phyloP scores from a whole-genome alignment of 1,140 invertebrate species.

The Antheraea pernyi region DNA sequence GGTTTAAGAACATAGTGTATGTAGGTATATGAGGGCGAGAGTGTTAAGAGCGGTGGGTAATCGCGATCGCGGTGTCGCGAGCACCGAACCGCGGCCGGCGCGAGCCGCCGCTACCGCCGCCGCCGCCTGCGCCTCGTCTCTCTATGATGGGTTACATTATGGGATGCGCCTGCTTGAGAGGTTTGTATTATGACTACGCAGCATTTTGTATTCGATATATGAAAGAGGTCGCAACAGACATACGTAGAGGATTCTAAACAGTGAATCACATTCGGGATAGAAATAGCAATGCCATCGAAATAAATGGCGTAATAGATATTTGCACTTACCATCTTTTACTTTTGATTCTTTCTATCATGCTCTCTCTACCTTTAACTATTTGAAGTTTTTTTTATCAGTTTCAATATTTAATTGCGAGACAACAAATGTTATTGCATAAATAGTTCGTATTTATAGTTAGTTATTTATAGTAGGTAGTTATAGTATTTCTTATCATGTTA shows the following conservation, averaged over 20 bases:
- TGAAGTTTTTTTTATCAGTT: too few species aligned
- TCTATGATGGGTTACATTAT: conserved; percentile 94
- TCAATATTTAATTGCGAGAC: neutral
- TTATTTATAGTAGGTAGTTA: too few species aligned
- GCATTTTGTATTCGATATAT: neutral
- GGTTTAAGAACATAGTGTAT: conserved; percentile 2
- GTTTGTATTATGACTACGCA: conserved; percentile 72
- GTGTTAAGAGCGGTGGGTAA: conserved; percentile 53
- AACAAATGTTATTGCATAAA: neutral
- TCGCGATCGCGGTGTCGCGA: conserved; percentile 62
- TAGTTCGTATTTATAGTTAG: too few species aligned
- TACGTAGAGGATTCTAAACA: neutral
- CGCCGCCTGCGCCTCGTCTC: conserved; percentile 64
- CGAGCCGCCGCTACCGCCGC: conserved; percentile 62
- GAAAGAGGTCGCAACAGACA: neutral
- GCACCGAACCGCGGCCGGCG: conserved; percentile 72
- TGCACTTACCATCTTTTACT: too few species aligned
- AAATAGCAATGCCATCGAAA: too few species aligned
- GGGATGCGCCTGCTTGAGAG: conserved; percentile 93
- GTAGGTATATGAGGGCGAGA: conserved; percentile 23
- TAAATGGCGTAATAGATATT: too few species aligned
- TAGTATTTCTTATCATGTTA: too few species aligned
- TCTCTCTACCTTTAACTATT: too few species aligned
- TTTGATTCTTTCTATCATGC: too few species aligned
- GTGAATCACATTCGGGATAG: neutral